Conservation (phyloP, 2,888 invertebrate genomes). For the Drosophila robusta region DNA sequence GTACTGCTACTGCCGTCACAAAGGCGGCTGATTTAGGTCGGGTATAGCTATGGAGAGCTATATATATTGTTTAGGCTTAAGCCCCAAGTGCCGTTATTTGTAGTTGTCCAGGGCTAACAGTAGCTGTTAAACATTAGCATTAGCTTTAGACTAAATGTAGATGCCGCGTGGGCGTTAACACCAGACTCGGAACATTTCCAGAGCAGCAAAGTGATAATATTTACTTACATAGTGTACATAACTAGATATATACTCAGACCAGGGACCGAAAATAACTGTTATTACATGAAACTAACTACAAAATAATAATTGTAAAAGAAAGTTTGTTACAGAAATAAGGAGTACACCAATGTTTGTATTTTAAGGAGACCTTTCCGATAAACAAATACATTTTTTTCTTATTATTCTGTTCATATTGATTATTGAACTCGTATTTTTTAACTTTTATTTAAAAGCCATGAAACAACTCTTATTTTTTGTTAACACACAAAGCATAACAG, state of each 20-base stretch:
- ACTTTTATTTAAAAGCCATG: no score
- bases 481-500: no score
- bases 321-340: no score
- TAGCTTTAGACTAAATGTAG: conserved; percentile 9
- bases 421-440: no score
- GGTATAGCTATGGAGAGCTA: conserved; percentile 2
- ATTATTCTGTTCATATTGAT: no score
- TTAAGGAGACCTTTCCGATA: no score
- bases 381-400: no score
- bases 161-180: conserved; percentile 39
- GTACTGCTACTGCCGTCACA: conserved; percentile 86
- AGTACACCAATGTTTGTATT: no score
- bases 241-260: background rate
- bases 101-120: conserved; percentile 34
- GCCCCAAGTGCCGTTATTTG: conserved; percentile 54
- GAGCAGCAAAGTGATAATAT: conserved; percentile 56
- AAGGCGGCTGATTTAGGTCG: conserved; percentile 34
- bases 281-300: no score
- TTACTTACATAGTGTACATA: conserved; percentile 20
- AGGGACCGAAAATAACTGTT: no score
- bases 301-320: no score
- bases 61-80: conserved; percentile 16
- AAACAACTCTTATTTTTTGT: no score
- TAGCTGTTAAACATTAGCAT: conserved; percentile 7
- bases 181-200: conserved; percentile 38